These are phyloP conservation scores for Leptopilina syphax DNA, from an alignment of 2,888 invertebrate species.

Conservation along the genomic window DNA sequence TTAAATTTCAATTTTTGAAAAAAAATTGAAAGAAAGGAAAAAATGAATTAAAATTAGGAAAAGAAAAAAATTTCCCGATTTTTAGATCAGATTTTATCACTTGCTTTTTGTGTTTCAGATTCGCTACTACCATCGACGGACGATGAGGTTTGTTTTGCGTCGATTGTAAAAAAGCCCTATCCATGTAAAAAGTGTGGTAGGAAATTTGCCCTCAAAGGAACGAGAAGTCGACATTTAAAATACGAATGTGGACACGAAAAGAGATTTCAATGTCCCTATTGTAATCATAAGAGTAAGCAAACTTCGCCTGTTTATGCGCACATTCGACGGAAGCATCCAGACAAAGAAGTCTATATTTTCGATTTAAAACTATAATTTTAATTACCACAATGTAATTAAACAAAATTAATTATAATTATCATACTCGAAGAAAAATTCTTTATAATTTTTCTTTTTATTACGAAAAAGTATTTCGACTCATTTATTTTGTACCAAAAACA, in stretches of 20 bases:
- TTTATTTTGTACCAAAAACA: too few species aligned
- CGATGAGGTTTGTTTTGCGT: neutral
- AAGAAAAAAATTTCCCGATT: too few species aligned
- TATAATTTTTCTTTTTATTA: too few species aligned
- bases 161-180: slow-evolving; percentile 4
- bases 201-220: slow-evolving; percentile 67
- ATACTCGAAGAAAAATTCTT: too few species aligned
- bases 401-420: too few species aligned
- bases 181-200: slow-evolving; percentile 70
- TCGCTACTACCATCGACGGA: neutral
- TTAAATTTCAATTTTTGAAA: too few species aligned
- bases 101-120: slow-evolving; percentile 26
- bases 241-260: slow-evolving; percentile 71
- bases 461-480: too few species aligned
- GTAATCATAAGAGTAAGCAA: slow-evolving; percentile 66
- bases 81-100: neutral
- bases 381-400: too few species aligned
- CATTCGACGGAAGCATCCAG: slow-evolving; percentile 66
- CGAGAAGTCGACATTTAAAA: slow-evolving; percentile 68
- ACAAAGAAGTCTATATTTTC: slow-evolving; percentile 60
- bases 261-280: slow-evolving; percentile 70
- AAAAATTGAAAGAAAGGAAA: too few species aligned
- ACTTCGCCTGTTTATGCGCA: slow-evolving; percentile 66
- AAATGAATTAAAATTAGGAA: too few species aligned
- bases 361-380: slow-evolving; percentile 46